Evolutionary conservation across 2,888 invertebrate species (phyloP).

Genomic region (Hedya salicella): DNA sequence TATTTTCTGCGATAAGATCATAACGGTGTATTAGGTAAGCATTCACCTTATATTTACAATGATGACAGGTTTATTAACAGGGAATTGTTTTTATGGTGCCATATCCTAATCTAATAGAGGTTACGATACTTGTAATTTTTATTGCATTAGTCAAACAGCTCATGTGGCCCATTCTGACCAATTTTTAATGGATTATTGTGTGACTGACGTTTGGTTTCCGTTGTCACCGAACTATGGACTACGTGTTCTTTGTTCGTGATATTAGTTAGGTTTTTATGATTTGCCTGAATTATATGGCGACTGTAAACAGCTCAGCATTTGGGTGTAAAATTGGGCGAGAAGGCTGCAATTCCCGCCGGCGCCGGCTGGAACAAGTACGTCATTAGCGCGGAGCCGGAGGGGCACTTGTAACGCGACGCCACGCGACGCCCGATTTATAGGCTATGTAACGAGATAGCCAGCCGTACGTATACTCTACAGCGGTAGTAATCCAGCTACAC

Average conservation of each 20-base stretch:
- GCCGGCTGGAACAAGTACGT: conserved; percentile 56
- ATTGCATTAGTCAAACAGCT: too few relatives aligned
- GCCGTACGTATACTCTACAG: conserved; percentile 12
- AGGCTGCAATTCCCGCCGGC: conserved; percentile 24
- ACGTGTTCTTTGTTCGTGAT: too few relatives aligned
- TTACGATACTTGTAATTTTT: too few relatives aligned
- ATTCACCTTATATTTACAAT: background rate
- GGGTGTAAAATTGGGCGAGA: conserved; percentile 29
- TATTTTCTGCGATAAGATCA: conserved; percentile 9
- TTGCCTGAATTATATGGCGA: too few relatives aligned
- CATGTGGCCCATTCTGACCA: too few relatives aligned
- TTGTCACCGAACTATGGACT: too few relatives aligned
- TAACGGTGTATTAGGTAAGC: background rate
- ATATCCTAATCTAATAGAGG: too few relatives aligned
- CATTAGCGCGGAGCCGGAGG: conserved; percentile 56
- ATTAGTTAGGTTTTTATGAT: too few relatives aligned
- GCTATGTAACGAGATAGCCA: conserved; percentile 42
- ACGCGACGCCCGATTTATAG: conserved; percentile 46
- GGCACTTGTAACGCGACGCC: conserved; percentile 60
- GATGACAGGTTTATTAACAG: background rate
- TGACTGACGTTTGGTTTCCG: too few relatives aligned
- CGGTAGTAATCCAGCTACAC: background rate
- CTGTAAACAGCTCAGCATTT: conserved; percentile 10
- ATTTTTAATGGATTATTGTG: too few relatives aligned
- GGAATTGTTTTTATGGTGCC: too few relatives aligned